These are phyloP conservation scores for Cylindroiulus punctatus DNA, from an alignment of 2,888 invertebrate species.

Conservation along the genomic window DNA sequence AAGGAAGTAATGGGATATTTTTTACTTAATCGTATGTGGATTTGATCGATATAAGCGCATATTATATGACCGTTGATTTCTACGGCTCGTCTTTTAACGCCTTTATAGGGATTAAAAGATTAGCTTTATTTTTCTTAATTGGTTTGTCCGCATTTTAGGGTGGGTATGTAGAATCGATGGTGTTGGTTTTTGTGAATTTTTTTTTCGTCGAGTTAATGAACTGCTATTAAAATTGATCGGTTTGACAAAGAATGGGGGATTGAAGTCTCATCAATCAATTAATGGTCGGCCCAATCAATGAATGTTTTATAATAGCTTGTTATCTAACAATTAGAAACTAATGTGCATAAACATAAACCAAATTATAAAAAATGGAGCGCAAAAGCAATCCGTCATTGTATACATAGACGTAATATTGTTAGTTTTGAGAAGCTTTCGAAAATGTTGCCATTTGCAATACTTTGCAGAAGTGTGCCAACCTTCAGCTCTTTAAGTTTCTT, in stretches of 20 bases:
- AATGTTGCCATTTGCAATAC: neutral
- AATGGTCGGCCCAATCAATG: slow-evolving; percentile 3
- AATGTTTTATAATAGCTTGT: slow-evolving; percentile 26
- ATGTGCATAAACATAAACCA: neutral
- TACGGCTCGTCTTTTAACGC: neutral
- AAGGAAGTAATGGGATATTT: neutral
- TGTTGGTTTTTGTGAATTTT: neutral
- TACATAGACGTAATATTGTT: neutral
- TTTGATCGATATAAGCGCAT: neutral
- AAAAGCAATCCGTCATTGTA: neutral
- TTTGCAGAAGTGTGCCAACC: too few species aligned
- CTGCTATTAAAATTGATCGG: slow-evolving; percentile 40
- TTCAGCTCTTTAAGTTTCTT: too few species aligned
- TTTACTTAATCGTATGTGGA: neutral
- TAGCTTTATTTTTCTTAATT: slow-evolving; percentile 40
- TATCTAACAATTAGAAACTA: slow-evolving; percentile 12
- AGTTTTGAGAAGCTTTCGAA: neutral
- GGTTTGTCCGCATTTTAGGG: slow-evolving; percentile 27
- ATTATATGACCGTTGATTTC: slow-evolving; percentile 25
- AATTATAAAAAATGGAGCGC: neutral
- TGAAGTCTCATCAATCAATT: slow-evolving; percentile 45
- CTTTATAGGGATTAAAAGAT: slow-evolving; percentile 34
- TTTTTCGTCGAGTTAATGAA: slow-evolving; percentile 28
- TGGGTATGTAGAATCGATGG: neutral
- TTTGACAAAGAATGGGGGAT: neutral